These are phyloP conservation scores for Circaetus gallicus DNA, from an alignment of 2,113 vertebrate genomes.

Conservation along the genomic window DNA sequence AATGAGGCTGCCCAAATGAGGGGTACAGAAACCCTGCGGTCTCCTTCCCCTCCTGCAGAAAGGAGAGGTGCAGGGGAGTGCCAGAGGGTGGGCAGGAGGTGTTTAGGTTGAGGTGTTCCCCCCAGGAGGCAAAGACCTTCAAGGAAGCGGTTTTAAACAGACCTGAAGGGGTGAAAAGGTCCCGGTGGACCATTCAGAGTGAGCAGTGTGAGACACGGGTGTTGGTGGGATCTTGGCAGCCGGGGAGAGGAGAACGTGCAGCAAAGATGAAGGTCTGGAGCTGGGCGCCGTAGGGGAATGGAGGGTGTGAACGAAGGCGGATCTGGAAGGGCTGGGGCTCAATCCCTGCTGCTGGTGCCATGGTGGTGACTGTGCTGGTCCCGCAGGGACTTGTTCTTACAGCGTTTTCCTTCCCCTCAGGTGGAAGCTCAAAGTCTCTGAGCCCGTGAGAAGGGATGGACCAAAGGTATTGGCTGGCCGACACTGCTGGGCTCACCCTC, in stretches of 20 bases:
- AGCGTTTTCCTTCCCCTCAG: slow-evolving; percentile 61
- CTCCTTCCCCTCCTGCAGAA: background rate
- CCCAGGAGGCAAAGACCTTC: background rate
- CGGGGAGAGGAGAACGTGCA: background rate
- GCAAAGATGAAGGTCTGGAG: fast-evolving
- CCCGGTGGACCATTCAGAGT: background rate
- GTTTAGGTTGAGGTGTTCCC: background rate
- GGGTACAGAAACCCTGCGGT: background rate
- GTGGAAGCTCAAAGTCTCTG: slow-evolving; percentile 84
- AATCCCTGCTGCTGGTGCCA: background rate
- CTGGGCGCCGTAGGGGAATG: fast-evolving
- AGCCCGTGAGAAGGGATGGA: slow-evolving; percentile 89
- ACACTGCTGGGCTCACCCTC: background rate
- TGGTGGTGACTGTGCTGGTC: background rate
- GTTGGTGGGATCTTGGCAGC: background rate
- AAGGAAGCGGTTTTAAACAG: background rate
- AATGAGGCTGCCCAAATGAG: background rate
- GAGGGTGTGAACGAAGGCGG: background rate
- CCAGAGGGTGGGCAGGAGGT: background rate
- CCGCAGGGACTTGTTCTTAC: background rate
- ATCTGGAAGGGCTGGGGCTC: background rate
- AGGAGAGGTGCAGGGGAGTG: background rate
- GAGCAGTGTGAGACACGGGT: fast-evolving
- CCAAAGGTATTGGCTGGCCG: slow-evolving; percentile 84
- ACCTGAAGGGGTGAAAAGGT: background rate